phyloP scores from a whole-genome alignment of 1,140 invertebrate species.

The Sarcophaga bullata region DNA sequence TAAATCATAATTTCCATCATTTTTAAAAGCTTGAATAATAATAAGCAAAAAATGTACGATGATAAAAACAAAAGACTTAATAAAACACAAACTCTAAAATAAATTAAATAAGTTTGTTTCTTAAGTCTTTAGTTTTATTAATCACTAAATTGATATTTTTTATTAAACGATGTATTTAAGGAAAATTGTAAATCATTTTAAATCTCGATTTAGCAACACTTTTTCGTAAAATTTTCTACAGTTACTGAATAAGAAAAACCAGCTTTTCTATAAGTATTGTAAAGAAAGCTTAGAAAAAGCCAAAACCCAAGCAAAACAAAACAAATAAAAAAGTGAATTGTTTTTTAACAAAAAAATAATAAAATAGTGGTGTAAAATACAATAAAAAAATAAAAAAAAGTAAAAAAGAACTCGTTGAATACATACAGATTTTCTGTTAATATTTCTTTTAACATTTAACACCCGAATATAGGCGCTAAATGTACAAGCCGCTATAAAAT shows the following conservation, averaged over 20 bases:
- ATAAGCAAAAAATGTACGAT: too few relatives aligned
- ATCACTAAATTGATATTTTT: too few relatives aligned
- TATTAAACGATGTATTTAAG: too few relatives aligned
- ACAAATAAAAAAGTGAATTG: not conserved
- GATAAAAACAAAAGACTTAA: too few relatives aligned
- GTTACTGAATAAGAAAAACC: not conserved
- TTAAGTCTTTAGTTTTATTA: too few relatives aligned
- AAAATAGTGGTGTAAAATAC: not conserved
- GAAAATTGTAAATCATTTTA: too few relatives aligned
- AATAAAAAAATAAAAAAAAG: too few relatives aligned
- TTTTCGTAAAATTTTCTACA: not conserved
- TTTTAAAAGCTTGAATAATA: too few relatives aligned
- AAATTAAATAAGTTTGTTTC: too few relatives aligned
- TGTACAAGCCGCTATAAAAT: not conserved
- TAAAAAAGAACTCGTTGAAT: not conserved
- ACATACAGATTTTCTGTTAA: not conserved
- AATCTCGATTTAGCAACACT: too few relatives aligned
- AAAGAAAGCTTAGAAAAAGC: not conserved
- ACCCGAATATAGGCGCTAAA: slow-evolving; percentile 1
- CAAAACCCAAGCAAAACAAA: not conserved
- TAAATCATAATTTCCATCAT: too few relatives aligned
- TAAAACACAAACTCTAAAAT: too few relatives aligned
- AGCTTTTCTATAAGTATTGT: not conserved
- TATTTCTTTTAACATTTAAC: not conserved
- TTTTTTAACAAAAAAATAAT: not conserved